phyloP scores from a whole-genome alignment of 2,113 vertebrate species.

The Eudyptes chrysolophus region DNA sequence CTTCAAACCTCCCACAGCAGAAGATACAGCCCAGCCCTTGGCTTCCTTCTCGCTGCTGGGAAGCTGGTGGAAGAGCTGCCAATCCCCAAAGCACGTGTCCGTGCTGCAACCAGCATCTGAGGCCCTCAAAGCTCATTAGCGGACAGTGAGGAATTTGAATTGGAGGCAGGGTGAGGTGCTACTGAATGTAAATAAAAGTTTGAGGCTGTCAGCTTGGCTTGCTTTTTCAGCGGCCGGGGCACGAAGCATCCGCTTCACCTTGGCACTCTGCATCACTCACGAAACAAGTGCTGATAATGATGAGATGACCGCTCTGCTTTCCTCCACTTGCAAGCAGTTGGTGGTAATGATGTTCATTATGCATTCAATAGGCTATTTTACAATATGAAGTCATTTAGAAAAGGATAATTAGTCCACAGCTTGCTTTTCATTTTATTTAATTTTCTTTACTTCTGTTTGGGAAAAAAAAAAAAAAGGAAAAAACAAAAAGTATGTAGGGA shows the following conservation, averaged over 20 bases:
- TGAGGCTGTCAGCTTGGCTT: not conserved
- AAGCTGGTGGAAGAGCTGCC: not conserved
- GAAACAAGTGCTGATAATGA: constrained; percentile 28
- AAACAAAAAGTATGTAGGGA: not conserved
- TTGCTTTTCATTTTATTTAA: constrained; percentile 74
- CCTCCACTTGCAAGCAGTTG: constrained; percentile 22
- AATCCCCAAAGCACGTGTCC: not conserved
- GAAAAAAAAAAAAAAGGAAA: accelerated
- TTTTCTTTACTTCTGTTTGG: constrained; percentile 69
- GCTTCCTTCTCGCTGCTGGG: not conserved
- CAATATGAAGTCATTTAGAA: constrained; percentile 67
- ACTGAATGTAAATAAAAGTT: not conserved
- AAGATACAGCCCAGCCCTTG: not conserved
- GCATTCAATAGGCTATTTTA: constrained; percentile 57
- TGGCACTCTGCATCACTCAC: not conserved
- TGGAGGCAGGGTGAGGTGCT: not conserved
- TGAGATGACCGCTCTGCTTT: not conserved
- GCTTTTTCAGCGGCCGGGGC: not conserved
- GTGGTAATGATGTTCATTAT: constrained; percentile 56
- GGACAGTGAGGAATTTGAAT: not conserved
- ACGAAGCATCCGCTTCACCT: not conserved
- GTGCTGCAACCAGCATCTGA: not conserved
- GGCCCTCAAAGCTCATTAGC: not conserved
- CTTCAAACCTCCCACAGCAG: not conserved
- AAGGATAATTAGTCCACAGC: constrained; percentile 72